Evolutionary conservation across 1,140 invertebrate genomes (phyloP).

Genomic region (Lepidurus apus): DNA sequence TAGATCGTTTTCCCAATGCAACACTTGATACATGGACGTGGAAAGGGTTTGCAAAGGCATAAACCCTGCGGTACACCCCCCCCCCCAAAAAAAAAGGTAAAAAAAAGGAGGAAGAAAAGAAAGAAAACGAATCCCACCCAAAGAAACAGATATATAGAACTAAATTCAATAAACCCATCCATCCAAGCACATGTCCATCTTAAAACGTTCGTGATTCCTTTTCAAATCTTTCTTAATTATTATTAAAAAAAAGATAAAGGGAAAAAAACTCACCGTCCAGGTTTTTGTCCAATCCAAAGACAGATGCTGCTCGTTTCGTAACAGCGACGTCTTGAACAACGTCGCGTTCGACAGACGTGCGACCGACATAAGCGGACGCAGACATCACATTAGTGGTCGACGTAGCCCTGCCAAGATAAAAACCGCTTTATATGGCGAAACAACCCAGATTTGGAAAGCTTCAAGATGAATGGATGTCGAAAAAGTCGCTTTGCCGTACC

Average conservation of each 20-base stretch:
- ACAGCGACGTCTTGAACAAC: conserved; percentile 60
- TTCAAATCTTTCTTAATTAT: not conserved
- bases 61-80: not conserved
- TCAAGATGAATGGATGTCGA: too few relatives aligned
- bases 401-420: conserved; percentile 57
- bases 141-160: not conserved
- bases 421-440: not conserved
- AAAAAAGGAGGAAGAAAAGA: conserved; percentile 23
- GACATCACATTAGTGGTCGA: conserved; percentile 74
- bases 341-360: conserved; percentile 70
- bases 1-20: not conserved
- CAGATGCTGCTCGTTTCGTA: conserved; percentile 73
- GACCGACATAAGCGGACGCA: conserved; percentile 60
- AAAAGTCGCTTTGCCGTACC: conserved; percentile 28
- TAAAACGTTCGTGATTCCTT: not conserved
- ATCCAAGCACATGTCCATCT: not conserved
- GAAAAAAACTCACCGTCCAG: conserved; percentile 54
- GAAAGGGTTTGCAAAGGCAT: not conserved
- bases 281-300: conserved; percentile 63
- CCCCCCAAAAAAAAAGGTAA: not conserved
- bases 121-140: not conserved
- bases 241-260: conserved; percentile 27
- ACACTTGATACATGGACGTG: conserved; percentile 1
- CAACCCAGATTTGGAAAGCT: too few relatives aligned
- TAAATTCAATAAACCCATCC: not conserved